Base-by-base conservation (phyloP, 1,140 invertebrate species). In the Drosophila melanica region DNA sequence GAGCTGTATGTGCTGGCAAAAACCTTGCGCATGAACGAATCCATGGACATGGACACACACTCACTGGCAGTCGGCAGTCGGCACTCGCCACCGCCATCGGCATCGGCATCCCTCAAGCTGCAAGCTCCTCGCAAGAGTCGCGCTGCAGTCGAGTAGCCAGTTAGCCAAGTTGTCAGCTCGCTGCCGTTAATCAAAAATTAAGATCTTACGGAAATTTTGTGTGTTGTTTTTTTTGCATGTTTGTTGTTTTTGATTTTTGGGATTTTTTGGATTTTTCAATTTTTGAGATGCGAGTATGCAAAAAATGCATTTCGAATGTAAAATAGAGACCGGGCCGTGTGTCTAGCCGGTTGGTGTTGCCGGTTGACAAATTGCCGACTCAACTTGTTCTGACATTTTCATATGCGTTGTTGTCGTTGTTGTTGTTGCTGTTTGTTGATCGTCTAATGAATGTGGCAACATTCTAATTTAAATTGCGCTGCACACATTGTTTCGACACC, bases 21-120 rank as follows among this genome's bases (percentile, higher is more conserved):
- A 90, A 90, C 87, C 87, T 90, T 90, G 87, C 87, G 87, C 87
- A 90, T 90, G 87, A 90, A 90, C 87, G 87, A 78, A 87, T 90
- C 87, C 87, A 90, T 90, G 87, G 87, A 90, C 87, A 86, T 81
- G 82, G 81, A 81, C 81, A 85, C 73, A 67, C 57, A 63, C 70
- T 59, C 70, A 58, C 51, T 41, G 48, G 39, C 41, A 42, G 20
- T 23, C 16, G 50, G 16, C 7, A 33, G n/a, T n/a, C n/a, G n/a
- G n/a, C n/a, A n/a, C n/a, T n/a, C n/a, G n/a, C n/a, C n/a, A n/a
- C n/a, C n/a, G n/a, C 30, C 6, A 9, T 33, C 33, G 33, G 1
- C 8, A 35, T 35, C 33, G 33, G 33, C 33, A 35, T 35, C 33
- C 33, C 33, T 35, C 33, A 10, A 35, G 33, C 44, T 18, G 20